A percentile compares a stretch with the other conserved stretches of the same genome.
Evolutionary conservation across 2,113 vertebrate species (phyloP).

Genomic region (Galbula dea): DNA sequence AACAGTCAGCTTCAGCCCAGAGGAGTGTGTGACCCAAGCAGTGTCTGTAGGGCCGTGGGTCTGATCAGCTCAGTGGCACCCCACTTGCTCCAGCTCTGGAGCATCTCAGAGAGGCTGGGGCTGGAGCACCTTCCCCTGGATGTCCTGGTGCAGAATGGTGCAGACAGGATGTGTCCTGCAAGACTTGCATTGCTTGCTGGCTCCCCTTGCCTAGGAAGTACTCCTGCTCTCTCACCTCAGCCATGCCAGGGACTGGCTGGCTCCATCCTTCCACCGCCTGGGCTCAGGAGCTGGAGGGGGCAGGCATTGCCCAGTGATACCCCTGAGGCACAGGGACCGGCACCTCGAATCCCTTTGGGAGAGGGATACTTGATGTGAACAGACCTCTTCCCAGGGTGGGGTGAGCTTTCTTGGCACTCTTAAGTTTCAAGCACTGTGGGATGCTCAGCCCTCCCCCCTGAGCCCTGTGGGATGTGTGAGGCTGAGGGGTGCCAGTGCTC

Average conservation of each 20-base stretch:
- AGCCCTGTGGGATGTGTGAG: not conserved
- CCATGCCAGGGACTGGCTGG: not conserved
- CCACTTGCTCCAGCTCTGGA: accelerated
- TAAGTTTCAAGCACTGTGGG: accelerated
- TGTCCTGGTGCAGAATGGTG: not conserved
- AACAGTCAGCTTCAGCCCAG: not conserved
- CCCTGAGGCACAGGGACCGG: not conserved
- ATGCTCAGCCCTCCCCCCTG: not conserved
- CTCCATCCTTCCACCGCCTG: not conserved
- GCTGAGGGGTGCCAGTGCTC: not conserved
- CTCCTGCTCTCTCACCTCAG: not conserved
- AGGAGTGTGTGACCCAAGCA: accelerated
- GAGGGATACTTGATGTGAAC: not conserved
- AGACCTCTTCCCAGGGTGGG: not conserved
- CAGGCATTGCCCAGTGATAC: not conserved
- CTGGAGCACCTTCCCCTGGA: not conserved
- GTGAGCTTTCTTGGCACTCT: not conserved
- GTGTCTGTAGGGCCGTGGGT: accelerated
- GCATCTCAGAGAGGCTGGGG: accelerated
- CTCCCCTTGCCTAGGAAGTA: not conserved
- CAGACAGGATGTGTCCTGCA: accelerated
- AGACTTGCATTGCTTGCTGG: not conserved
- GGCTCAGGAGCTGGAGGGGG: not conserved
- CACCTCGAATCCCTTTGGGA: not conserved
- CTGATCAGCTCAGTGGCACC: not conserved